Evolutionary conservation across 2,797 vertebrate species (phyloP).

Genomic region (Microchirus variegatus): DNA sequence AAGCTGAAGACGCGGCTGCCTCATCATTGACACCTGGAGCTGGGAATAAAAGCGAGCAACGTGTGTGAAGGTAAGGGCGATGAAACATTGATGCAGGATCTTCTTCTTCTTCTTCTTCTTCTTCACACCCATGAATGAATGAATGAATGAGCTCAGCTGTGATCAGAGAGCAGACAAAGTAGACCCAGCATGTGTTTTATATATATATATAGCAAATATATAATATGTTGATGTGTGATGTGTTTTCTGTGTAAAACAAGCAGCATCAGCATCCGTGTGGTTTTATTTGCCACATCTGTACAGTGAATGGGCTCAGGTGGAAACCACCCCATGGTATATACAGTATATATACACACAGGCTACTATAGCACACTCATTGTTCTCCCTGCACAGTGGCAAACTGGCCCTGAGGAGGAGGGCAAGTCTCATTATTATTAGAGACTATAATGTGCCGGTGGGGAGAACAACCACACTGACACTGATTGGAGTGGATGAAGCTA

Average conservation of each 20-base stretch:
- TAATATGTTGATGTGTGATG: not conserved
- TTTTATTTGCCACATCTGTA: constrained; percentile 47
- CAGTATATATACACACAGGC: not conserved
- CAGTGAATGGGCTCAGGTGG: constrained; percentile 56
- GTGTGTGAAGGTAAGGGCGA: constrained; percentile 68
- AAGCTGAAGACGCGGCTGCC: constrained; percentile 47
- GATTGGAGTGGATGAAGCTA: constrained; percentile 12
- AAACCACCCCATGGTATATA: constrained; percentile 64
- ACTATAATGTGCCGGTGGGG: constrained; percentile 5
- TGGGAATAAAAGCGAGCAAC: constrained; percentile 39
- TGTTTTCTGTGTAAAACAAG: constrained; percentile 13
- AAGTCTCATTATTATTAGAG: constrained; percentile 24
- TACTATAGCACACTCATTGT: constrained; percentile 74
- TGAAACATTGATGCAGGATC: constrained; percentile 11
- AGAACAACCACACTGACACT: constrained; percentile 15
- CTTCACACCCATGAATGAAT: not conserved
- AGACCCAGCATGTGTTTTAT: constrained; percentile 30
- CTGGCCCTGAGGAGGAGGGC: constrained; percentile 35
- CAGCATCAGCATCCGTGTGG: constrained; percentile 14
- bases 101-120: too few species aligned
- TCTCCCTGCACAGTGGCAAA: constrained; percentile 64
- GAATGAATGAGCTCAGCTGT: not conserved
- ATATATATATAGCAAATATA: not conserved
- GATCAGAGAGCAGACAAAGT: constrained; percentile 67
- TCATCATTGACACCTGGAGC: constrained; percentile 25